Evolutionary conservation across 2,113 vertebrate genomes (phyloP).

Genomic region (Argyrosomus japonicus): DNA sequence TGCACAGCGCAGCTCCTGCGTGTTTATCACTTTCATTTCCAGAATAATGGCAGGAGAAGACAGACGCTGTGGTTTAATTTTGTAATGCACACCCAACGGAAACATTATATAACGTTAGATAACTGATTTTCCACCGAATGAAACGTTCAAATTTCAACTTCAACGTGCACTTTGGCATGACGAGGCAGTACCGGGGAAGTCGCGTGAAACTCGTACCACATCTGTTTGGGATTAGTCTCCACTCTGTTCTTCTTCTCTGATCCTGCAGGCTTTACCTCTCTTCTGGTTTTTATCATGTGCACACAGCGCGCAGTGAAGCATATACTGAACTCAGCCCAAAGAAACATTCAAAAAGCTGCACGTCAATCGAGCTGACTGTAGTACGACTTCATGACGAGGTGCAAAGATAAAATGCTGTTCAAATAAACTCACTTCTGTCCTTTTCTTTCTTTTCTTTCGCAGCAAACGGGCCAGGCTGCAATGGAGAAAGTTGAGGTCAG

Average conservation of each 20-base stretch:
- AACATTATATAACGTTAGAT: background rate
- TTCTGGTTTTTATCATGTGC: background rate
- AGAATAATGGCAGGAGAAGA: no score
- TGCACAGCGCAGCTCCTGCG: background rate
- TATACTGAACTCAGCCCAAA: background rate
- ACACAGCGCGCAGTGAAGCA: background rate
- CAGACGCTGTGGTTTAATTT: background rate
- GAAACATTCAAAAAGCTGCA: background rate
- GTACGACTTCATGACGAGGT: no score
- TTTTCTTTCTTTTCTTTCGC: background rate
- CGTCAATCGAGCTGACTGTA: background rate
- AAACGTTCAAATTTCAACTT: background rate
- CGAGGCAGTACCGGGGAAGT: background rate
- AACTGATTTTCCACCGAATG: background rate
- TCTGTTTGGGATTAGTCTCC: background rate
- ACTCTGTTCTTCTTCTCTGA: background rate
- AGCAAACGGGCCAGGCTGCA: constrained; percentile 62
- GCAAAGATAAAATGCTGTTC: background rate
- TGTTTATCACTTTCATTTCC: background rate
- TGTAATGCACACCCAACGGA: background rate
- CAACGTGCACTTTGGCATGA: background rate
- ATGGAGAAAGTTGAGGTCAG: constrained; percentile 72
- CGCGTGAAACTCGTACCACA: background rate
- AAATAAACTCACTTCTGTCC: background rate
- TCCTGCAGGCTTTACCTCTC: background rate